phyloP scores from a whole-genome alignment of 1,140 invertebrate genomes.

The Neodiprion pinetum region DNA sequence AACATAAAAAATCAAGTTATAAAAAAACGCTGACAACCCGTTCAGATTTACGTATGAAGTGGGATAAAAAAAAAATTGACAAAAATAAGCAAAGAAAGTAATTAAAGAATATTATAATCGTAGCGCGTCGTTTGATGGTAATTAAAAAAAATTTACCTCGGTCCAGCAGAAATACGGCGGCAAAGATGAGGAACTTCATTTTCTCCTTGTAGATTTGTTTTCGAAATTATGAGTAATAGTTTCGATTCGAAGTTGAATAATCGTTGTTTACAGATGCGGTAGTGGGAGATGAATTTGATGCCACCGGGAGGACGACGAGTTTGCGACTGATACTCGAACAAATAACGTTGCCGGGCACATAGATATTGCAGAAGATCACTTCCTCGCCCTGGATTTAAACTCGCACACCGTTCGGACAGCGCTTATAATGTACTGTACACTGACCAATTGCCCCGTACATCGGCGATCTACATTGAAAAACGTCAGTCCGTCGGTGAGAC shows the following conservation, averaged over 20 bases:
- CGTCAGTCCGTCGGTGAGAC: background rate
- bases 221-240: background rate
- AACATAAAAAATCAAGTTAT: no score
- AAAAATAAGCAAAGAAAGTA: background rate
- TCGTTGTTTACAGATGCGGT: background rate
- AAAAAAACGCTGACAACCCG: no score
- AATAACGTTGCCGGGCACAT: constrained; percentile 21
- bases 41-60: background rate
- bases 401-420: constrained; percentile 13
- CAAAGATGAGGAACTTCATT: background rate
- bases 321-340: constrained; percentile 31
- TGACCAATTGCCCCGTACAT: background rate
- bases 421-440: background rate
- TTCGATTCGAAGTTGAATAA: background rate
- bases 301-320: constrained; percentile 25
- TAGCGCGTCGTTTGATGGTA: background rate
- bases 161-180: background rate
- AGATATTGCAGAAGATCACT: constrained; percentile 17
- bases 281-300: constrained; percentile 14
- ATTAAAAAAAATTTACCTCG: background rate
- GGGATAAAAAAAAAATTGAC: background rate
- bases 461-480: background rate
- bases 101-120: background rate
- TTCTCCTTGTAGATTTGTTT: background rate
- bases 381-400: constrained; percentile 16